Evolutionary conservation across 2,113 vertebrate species (phyloP), one percentile per base, ranked within the genome.

Genomic region (Electrona antarctica): DNA sequence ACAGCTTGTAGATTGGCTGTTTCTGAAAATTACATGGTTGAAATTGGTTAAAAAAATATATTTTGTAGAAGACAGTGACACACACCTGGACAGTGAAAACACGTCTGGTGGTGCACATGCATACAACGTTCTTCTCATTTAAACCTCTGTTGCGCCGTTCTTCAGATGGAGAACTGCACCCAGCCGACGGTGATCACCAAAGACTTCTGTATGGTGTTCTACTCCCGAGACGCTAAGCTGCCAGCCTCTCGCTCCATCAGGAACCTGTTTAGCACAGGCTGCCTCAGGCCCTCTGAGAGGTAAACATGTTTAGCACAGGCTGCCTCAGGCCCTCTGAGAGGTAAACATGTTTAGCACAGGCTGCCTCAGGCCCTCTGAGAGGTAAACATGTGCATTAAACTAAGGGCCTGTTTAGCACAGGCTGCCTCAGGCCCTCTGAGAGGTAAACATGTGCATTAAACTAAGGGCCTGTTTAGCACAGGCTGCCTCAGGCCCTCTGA

Each of bases 161-260:
- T 54, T 49, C 81, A 99, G 98, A 97, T 99, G 96, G 97, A 98
- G 92, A 97, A 96, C 87, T 98, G 97, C 83, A 96, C 96, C 2
- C 98, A 99, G 90, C 97, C 97, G 0, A 96, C 97, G 0, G 93
- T 98, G 71, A 93, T 99, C 93, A 98, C 97, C 91, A 99, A 99
- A 92, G 98, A 99, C 88, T 97, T 99, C 93, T 96, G 97, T 90
- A 97, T 98, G 98, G 96, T 99, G 68, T 99, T 99, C 90, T 97
- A 98, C 87, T 98, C 97, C 4, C 95, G 97, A 1, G 97, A 99
- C 0, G 93, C 97, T 57, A 98, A 98, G 83, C 94, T 98, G 58
- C 96, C 96, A 0, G 96, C 98, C 5, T 97, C 96, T 0, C 96
- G 97, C 77, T 99, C 97, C 85, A 98, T 98, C 79, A 95, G 96